Base-by-base conservation (phyloP, 2,113 vertebrate species). In the Penelope pileata region DNA sequence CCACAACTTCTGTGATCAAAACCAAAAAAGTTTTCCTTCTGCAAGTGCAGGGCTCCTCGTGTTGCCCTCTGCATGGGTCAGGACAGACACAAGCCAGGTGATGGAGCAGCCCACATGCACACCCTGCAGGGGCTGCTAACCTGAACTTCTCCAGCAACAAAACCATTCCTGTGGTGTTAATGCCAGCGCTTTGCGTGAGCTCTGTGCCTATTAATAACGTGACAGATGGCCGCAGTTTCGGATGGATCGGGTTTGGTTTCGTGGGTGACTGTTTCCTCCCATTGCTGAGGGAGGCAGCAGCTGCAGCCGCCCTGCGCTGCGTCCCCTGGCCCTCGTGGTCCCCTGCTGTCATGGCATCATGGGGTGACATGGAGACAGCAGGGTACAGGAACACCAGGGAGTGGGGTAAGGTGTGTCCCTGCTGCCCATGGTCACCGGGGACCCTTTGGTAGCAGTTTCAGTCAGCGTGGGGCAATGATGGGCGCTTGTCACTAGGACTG, bases 131-230 rank as follows among this genome's bases (percentile, higher is more conserved):
- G 80, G 63, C 84, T 87, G 17, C 19, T 40, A 66, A 80, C 34
- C 59, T 62, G 30, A 66, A 58, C 42, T 74, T 83, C 48, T 68
- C 81, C 48, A 70, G 56, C 63, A 5, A 47, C 36, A 69, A 38
- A 58, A 23, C n/a, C 58, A 73, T 42, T 56, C 58, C 77, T 4
- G 1, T 24, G 58, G 19, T 72, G 48, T 64, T 22, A 36, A 45
- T 50, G 36, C 16, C 27, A n/a, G 38, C 36, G 72, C 82, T 67
- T 83, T 30, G 3, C 36, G 17, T 7, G 21, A 73, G 63, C 40
- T 80, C 50, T 70, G 59, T 54, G 29, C 30, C 91, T 95, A 94
- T 95, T 93, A 96, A 95, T 95, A 93, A 86, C 29, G 81, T 40
- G 78, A 82, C 94, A 94, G 94, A 88, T 93, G 95, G 87, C 75